Evolutionary conservation across 2,888 invertebrate species (phyloP), one percentile per base, ranked within the genome.

Genomic region (Lepidochrysops patricia): DNA sequence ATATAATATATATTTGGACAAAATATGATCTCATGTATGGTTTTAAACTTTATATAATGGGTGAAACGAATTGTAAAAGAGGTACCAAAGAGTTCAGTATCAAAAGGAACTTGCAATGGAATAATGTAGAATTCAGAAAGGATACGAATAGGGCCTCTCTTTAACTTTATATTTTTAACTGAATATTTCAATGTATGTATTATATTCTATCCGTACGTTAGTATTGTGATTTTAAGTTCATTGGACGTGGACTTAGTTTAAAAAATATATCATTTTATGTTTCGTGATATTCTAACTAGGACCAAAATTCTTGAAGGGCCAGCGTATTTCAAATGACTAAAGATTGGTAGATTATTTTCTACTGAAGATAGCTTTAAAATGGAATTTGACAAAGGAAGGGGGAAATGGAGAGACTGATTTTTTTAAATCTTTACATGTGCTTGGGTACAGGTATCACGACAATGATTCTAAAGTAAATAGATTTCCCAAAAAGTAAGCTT

Each of bases 11-110:
- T 32, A 19, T 79, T 78, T 81, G 79, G 76, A 69, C 65, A 76
- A 79, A 79, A 79, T 75, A 79, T 85, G 86, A 86, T 87, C 86
- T 87, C 86, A 87, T 81, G 78, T 84, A 82, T 82, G 82, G 77
- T 79, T 77, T 73, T 74, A 79, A 78, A 72, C 54, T 72, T 68
- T 79, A 76, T 80, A 77, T 72, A 80, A 79, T 43, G 43, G 43
- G 19, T 19, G 19, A 23, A 43, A 43, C 19, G 9, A 43, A 9
- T 19, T 19, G 43, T 19, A 43, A 43, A 43, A 43, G 9, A 43
- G 19, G 19, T 19, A 19, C 43, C 19, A 43, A 43, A 43, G 19
- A 43, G 23, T 19, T 43, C 23, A 19, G 19, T 19, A 43, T 43
- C 19, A 43, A 43, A 23, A 43, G 19, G 43, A 19, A 43, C 43